Evolutionary conservation across 2,888 invertebrate species (phyloP).

Genomic region (Protonemura montana): DNA sequence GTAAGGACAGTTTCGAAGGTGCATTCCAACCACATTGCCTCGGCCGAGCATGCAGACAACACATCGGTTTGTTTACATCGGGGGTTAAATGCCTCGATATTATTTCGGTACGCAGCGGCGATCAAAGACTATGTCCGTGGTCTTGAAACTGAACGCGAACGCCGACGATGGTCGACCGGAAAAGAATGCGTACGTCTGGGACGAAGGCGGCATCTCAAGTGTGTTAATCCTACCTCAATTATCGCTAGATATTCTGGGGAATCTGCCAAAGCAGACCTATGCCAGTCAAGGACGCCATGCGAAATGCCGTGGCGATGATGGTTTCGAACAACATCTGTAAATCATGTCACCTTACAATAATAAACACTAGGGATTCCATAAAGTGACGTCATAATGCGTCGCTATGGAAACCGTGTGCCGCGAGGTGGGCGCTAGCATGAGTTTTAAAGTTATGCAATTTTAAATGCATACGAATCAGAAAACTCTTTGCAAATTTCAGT

Average conservation of each 20-base stretch:
- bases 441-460: background rate
- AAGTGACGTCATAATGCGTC: background rate
- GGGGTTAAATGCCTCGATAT: background rate
- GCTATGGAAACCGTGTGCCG: background rate
- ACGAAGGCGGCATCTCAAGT: background rate
- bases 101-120: background rate
- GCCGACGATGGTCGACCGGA: background rate
- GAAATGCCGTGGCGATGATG: background rate
- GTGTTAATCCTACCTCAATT: background rate
- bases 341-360: conserved; percentile 28
- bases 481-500: too few species aligned
- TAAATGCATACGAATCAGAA: too few species aligned
- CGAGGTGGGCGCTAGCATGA: background rate
- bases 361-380: background rate
- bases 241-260: conserved; percentile 9
- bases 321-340: background rate
- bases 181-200: background rate
- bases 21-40: background rate
- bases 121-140: background rate
- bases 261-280: background rate
- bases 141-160: background rate
- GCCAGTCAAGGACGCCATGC: background rate
- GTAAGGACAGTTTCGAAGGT: background rate
- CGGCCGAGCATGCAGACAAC: background rate
- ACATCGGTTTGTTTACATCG: background rate